phyloP scores from a whole-genome alignment of 2,797 vertebrate genomes.

The Enteromius viviparus region DNA sequence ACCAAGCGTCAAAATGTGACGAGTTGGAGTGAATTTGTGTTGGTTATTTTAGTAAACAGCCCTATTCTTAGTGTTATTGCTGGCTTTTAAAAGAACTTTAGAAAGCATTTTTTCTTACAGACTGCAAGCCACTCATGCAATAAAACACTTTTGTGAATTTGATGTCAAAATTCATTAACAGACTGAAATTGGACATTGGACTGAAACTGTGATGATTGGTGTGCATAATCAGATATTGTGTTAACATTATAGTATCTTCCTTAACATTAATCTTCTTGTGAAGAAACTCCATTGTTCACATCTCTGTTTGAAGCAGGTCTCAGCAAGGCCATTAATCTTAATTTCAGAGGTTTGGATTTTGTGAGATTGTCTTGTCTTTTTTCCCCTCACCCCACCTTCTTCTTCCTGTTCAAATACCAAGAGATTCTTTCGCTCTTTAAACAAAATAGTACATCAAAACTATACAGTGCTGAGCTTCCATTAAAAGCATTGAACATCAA shows the following conservation, averaged over 20 bases:
- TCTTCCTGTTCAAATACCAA: slow-evolving; percentile 53
- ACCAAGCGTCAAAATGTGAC: no score
- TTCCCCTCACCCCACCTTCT: slow-evolving; percentile 34
- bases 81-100: not conserved
- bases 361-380: slow-evolving; percentile 65
- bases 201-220: slow-evolving; percentile 2
- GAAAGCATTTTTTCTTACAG: slow-evolving; percentile 4
- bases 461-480: slow-evolving; percentile 55
- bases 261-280: not conserved
- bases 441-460: slow-evolving; percentile 64
- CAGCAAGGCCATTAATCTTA: slow-evolving; percentile 74
- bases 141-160: slow-evolving; percentile 7
- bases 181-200: not conserved
- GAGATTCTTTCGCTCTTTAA: slow-evolving; percentile 62
- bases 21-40: no score
- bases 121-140: not conserved
- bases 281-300: slow-evolving; percentile 20
- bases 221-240: slow-evolving; percentile 11
- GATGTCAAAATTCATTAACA: not conserved
- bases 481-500: slow-evolving; percentile 65
- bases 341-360: slow-evolving; percentile 69
- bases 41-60: not conserved
- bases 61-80: not conserved
- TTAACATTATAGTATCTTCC: not conserved
- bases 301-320: slow-evolving; percentile 62